Evolutionary conservation across 2,113 vertebrate species (phyloP).

Genomic region (Mirza zaza): DNA sequence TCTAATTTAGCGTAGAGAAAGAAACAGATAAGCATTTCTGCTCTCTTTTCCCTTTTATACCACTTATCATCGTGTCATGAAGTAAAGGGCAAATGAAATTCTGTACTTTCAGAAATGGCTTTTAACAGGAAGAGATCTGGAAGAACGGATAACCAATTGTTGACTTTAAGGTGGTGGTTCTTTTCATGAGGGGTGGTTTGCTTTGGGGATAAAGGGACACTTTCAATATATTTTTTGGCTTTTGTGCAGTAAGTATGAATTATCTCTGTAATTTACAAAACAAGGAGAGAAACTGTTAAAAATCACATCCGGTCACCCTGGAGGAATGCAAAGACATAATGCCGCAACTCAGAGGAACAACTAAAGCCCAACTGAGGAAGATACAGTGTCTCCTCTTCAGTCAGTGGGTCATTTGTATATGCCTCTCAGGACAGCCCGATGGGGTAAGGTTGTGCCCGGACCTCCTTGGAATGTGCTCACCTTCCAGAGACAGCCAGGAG

Average conservation of each 20-base stretch:
- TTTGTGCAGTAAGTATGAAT: background rate
- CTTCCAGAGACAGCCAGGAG: background rate
- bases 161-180: background rate
- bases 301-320: background rate
- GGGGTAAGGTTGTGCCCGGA: background rate
- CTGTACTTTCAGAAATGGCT: background rate
- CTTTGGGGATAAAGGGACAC: background rate
- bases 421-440: background rate
- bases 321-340: background rate
- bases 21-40: background rate
- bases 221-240: background rate
- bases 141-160: background rate
- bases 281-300: background rate
- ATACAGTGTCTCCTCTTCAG: background rate
- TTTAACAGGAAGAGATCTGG: constrained; percentile 13
- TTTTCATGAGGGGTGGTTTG: background rate
- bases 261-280: constrained; percentile 13
- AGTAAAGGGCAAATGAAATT: background rate
- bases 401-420: background rate
- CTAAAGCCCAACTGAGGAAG: background rate
- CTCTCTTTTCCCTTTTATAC: background rate
- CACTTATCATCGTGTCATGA: background rate
- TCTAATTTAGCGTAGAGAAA: background rate
- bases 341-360: background rate
- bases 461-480: background rate